phyloP scores from a whole-genome alignment of 2,113 vertebrate species.

The Pollachius pollachius region DNA sequence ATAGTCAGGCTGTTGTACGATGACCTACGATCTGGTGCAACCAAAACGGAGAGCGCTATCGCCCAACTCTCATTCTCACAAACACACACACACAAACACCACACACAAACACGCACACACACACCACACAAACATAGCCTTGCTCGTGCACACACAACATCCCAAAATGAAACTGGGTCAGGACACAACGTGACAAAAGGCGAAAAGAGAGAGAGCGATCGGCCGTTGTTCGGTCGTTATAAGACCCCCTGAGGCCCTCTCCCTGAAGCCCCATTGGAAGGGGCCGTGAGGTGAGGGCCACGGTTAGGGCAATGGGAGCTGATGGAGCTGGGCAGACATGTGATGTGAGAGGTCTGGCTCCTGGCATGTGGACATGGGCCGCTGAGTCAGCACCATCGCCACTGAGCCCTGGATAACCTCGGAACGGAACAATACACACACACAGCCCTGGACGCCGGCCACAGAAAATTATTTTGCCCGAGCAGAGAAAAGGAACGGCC shows the following conservation, averaged over 20 bases:
- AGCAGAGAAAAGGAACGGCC: background rate
- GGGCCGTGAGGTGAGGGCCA: conserved; percentile 49
- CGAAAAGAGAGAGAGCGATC: background rate
- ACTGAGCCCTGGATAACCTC: conserved; percentile 40
- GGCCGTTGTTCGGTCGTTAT: conserved; percentile 19
- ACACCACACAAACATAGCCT: background rate
- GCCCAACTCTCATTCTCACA: conserved; percentile 36
- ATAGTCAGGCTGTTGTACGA: conserved; percentile 42
- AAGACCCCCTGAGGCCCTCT: background rate
- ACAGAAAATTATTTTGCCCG: background rate
- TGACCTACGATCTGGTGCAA: conserved; percentile 48
- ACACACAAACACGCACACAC: background rate
- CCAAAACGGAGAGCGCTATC: conserved; percentile 25
- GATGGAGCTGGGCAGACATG: conserved; percentile 17
- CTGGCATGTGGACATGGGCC: conserved; percentile 23
- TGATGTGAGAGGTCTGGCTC: conserved; percentile 50
- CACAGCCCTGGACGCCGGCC: conserved; percentile 5
- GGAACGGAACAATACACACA: conserved; percentile 36
- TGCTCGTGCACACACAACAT: background rate
- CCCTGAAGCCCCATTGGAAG: conserved; percentile 44
- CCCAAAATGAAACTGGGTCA: conserved; percentile 25
- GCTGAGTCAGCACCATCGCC: conserved; percentile 28
- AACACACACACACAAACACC: background rate
- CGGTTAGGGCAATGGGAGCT: conserved; percentile 24
- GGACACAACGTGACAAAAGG: conserved; percentile 1